These are phyloP conservation scores for Eutolmus rufibarbis DNA, from an alignment of 2,888 invertebrate species.

Conservation along the genomic window DNA sequence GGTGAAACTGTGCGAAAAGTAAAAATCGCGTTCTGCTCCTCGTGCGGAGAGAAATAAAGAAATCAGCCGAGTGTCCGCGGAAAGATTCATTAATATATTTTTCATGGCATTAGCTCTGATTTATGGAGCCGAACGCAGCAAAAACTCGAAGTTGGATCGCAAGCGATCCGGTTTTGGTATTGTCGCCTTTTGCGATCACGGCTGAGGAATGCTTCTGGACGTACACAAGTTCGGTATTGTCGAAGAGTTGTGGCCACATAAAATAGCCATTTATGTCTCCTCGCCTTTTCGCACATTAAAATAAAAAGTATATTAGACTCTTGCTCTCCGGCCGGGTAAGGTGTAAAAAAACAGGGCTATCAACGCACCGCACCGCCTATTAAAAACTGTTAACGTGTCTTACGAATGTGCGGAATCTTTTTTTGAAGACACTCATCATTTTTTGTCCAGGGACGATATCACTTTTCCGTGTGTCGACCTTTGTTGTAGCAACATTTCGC, in stretches of 20 bases:
- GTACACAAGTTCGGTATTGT: neutral
- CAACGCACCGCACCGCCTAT: neutral
- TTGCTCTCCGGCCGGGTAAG: neutral
- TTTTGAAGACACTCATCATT: neutral
- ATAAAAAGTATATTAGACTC: neutral
- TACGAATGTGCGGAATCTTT: neutral
- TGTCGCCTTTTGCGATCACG: neutral
- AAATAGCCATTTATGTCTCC: neutral
- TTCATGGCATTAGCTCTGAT: neutral
- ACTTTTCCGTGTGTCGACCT: neutral
- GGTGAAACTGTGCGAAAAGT: neutral
- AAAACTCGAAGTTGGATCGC: neutral
- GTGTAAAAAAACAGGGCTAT: neutral
- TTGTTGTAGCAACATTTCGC: neutral
- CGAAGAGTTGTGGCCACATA: neutral
- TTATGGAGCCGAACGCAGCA: neutral
- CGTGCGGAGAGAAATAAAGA: neutral
- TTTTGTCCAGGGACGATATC: neutral
- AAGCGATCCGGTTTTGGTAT: neutral
- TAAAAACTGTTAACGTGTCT: neutral
- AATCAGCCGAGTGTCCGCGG: neutral
- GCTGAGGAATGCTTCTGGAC: neutral
- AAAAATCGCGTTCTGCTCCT: neutral
- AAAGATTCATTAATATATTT: constrained; percentile 21
- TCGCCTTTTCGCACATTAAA: neutral